These are phyloP conservation scores for Sebastolobus altivelis DNA, from an alignment of 2,797 vertebrate species.

Conservation along the genomic window DNA sequence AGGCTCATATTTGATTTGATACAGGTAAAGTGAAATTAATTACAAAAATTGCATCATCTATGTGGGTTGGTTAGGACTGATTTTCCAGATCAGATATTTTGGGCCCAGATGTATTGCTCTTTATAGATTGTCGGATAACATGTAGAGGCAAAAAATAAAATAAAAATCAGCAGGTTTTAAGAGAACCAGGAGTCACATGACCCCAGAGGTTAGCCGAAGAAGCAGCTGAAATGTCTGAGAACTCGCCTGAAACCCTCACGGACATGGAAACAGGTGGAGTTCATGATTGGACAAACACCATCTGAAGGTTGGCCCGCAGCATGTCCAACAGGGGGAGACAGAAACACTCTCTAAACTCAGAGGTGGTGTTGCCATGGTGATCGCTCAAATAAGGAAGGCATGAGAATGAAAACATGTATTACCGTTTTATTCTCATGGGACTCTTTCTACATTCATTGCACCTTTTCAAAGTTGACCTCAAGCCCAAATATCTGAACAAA, in stretches of 20 bases:
- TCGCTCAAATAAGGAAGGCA: slow-evolving; percentile 35
- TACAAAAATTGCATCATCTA: neutral
- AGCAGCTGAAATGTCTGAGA: neutral
- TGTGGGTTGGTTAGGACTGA: neutral
- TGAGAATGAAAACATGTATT: slow-evolving; percentile 41
- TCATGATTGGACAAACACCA: neutral
- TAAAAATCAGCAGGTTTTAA: neutral
- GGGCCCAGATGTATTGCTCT: neutral
- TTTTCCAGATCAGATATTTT: neutral
- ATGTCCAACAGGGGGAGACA: neutral
- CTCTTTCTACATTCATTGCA: slow-evolving; percentile 36
- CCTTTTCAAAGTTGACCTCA: slow-evolving; percentile 51
- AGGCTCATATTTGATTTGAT: neutral
- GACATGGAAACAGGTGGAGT: no score
- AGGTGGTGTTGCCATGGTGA: slow-evolving; percentile 33
- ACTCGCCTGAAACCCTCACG: no score
- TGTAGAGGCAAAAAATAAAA: neutral
- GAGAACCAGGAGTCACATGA: neutral
- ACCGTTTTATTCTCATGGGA: slow-evolving; percentile 32
- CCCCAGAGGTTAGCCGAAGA: neutral
- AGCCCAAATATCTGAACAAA: slow-evolving; percentile 56
- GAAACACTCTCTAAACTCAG: neutral
- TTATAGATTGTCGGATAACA: no score
- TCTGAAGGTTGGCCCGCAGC: neutral
- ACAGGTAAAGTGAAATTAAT: neutral